Evolutionary conservation across 2,113 vertebrate genomes (phyloP).

Genomic region (Otis tarda): DNA sequence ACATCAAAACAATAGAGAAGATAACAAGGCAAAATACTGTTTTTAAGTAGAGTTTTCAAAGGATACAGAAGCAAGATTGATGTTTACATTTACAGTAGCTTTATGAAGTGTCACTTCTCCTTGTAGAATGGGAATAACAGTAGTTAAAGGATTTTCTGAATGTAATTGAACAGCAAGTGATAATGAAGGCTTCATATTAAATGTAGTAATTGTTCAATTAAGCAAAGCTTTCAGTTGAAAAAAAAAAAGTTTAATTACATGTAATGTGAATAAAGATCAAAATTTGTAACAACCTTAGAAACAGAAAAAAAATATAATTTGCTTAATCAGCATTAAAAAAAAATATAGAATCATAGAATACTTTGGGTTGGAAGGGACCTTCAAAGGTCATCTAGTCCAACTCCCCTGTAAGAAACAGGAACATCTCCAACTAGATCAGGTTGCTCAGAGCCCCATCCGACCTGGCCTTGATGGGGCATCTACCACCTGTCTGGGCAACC

Average conservation of each 20-base stretch:
- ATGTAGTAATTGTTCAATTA: neutral
- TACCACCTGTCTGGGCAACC: no score
- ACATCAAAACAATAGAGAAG: neutral
- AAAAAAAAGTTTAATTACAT: neutral
- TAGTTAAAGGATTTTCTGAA: neutral
- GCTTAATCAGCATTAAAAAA: neutral
- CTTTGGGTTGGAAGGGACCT: no score
- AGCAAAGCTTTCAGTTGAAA: neutral
- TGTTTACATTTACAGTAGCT: neutral
- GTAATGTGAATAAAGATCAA: neutral
- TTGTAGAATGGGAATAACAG: neutral
- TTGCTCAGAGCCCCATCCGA: no score
- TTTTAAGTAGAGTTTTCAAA: neutral
- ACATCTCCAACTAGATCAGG: no score
- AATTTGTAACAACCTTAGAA: neutral
- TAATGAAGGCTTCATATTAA: neutral
- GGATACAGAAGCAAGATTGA: neutral
- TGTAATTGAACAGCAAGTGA: neutral
- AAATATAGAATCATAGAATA: neutral
- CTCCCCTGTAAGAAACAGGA: no score
- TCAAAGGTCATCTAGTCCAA: no score
- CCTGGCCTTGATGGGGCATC: no score
- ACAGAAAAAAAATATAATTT: neutral
- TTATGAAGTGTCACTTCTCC: neutral
- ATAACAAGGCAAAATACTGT: neutral